Evolutionary conservation across 2,797 vertebrate species (phyloP).

Genomic region (Typhlichthys eigenmanni): DNA sequence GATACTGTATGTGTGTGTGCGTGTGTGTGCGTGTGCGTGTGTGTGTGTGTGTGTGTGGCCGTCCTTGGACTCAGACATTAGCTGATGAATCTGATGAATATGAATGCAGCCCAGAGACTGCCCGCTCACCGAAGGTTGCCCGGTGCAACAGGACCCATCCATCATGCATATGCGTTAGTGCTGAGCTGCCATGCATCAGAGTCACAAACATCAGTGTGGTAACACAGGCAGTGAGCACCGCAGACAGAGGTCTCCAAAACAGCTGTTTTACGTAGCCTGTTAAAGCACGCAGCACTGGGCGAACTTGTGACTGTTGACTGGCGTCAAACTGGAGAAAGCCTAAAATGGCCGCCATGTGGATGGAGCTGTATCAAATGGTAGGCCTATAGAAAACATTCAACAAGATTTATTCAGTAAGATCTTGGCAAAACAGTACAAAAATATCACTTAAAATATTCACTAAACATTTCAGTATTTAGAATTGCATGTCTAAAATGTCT

Average conservation of each 20-base stretch:
- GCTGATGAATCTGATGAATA: conserved; percentile 31
- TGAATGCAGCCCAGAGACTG: conserved; percentile 41
- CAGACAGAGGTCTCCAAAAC: not conserved
- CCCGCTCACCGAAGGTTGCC: conserved; percentile 36
- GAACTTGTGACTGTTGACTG: too few relatives aligned
- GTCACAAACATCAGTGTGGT: not conserved
- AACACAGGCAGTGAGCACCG: not conserved
- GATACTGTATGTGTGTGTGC: conserved; percentile 3
- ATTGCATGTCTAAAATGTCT: too few relatives aligned
- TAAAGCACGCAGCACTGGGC: too few relatives aligned
- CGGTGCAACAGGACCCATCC: conserved; percentile 33
- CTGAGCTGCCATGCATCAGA: conserved; percentile 31
- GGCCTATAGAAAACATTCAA: not conserved
- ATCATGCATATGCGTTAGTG: conserved; percentile 35
- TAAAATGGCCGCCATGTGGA: not conserved
- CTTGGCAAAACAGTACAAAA: too few relatives aligned
- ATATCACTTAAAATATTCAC: too few relatives aligned
- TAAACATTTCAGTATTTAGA: too few relatives aligned
- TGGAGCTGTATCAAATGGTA: conserved; percentile 4
- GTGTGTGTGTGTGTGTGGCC: not conserved
- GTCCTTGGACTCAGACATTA: conserved; percentile 44
- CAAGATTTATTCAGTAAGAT: not conserved
- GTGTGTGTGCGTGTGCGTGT: conserved; percentile 13
- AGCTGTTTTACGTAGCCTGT: too few relatives aligned
- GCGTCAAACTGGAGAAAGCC: not conserved